Evolutionary conservation across 2,888 invertebrate genomes (phyloP), one percentile per base, ranked within the genome.

Genomic region (Calameuta pallipes): DNA sequence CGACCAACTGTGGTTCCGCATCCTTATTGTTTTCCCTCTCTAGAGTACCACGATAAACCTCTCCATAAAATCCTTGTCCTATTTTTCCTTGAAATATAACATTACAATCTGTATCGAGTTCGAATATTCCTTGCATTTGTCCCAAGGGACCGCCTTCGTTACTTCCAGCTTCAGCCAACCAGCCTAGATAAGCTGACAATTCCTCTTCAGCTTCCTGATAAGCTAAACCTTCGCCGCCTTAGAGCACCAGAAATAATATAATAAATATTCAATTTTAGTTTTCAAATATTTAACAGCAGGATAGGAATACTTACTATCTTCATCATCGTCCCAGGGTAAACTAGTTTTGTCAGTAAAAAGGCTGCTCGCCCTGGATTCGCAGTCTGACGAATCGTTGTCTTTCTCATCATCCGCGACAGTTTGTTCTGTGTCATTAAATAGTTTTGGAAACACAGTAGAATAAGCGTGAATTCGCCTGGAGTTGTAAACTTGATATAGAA

Each of bases 1-100:
- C 95, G 31, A 95, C 95, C 81, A 92, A 91, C 83, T 93, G 92
- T 0, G 93, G 92, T 79, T 93, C 93, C 0, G 84, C 84, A 75
- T 92, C 92, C 82, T 93, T 92, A 75, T 92, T 92, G 77, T 90
- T 91, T 75, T 92, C 92, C 83, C 92, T 93, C 89, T 96, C 95
- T 91, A 95, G 93, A 85, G 94, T 94, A 0, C 97, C 98, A 83
- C 94, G 94, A 91, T 94, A 96, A 2, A 98, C 98, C 87, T 96
- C 95, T 0, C 98, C 98, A 90, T 97, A 98, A 91, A 96, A 96
- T 1, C 98, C 98, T 94, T 94, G 93, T 73, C 95, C 95, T 82
- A 95, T 94, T 83, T 93, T 92, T 30, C 94, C 94, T 87, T 94
- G 94, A 11, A 94, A 87, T 77, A 94, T 93, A 1, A 95, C 93